phyloP scores from a whole-genome alignment of 1,140 invertebrate genomes.

The Bombus vancouverensis region DNA sequence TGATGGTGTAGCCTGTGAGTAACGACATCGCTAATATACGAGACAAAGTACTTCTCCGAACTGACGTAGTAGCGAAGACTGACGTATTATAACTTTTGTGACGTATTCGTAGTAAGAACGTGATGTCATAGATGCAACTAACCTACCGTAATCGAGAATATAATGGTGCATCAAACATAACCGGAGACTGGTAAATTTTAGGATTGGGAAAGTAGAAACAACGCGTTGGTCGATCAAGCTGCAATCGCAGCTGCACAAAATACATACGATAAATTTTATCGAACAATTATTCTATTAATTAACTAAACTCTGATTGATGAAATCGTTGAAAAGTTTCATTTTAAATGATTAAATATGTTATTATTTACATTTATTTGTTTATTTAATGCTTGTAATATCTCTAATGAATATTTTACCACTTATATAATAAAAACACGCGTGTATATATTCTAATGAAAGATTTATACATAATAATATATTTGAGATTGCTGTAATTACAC shows the following conservation, averaged over 20 bases:
- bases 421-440: no score
- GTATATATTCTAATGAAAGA: no score
- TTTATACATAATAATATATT: no score
- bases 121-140: constrained; percentile 79
- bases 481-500: no score
- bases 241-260: constrained; percentile 16
- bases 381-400: no score
- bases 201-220: constrained; percentile 72
- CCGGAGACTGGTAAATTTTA: constrained; percentile 81
- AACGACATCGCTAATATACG: not conserved
- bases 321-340: no score
- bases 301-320: no score
- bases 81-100: constrained; percentile 1
- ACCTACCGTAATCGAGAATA: constrained; percentile 80
- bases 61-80: constrained; percentile 21
- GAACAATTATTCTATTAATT: no score
- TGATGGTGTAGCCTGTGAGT: not conserved
- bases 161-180: constrained; percentile 82
- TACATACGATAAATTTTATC: no score
- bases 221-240: constrained; percentile 47
- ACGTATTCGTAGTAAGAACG: constrained; percentile 18
- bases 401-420: no score
- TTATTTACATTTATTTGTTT: no score
- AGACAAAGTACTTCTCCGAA: not conserved
- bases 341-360: no score